Evolutionary conservation across 2,113 vertebrate species (phyloP).

Genomic region (Microtus ochrogaster): DNA sequence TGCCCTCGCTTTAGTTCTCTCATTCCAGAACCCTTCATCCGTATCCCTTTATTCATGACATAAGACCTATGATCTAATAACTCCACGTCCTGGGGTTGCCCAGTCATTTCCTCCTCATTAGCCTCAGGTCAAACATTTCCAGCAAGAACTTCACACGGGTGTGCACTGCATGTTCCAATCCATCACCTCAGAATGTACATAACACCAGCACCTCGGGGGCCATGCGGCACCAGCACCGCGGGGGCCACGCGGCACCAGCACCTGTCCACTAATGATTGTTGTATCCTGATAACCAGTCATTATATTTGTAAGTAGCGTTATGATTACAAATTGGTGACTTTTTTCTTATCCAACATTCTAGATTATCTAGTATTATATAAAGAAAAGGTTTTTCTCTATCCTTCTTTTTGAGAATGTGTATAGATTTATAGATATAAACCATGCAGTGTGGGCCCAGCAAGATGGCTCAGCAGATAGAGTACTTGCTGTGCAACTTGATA

Average conservation of each 20-base stretch:
- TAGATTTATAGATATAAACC: not conserved
- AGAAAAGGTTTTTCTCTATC: not conserved
- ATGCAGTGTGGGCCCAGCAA: not conserved
- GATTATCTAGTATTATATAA: not conserved
- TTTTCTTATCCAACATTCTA: slow-evolving; percentile 5
- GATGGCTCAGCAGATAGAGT: not conserved
- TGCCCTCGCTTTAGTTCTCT: not conserved
- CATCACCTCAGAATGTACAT: not conserved
- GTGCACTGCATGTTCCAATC: not conserved
- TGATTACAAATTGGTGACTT: not conserved
- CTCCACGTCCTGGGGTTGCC: not conserved
- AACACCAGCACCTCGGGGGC: no score
- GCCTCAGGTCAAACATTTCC: not conserved
- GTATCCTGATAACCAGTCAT: not conserved
- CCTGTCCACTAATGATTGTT: not conserved
- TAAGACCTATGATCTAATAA: not conserved
- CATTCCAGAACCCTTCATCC: not conserved
- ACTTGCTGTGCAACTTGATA: not conserved
- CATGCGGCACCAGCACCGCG: no score
- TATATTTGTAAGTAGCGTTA: not conserved
- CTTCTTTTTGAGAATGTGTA: not conserved
- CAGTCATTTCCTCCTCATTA: not conserved
- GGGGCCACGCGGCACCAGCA: no score
- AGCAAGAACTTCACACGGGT: not conserved
- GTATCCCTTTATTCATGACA: not conserved